A percentile compares a stretch with the other conserved stretches of the same genome.
These are phyloP conservation scores for Myotis vivesi DNA, from an alignment of 2,797 vertebrate genomes.

Conservation along the genomic window DNA sequence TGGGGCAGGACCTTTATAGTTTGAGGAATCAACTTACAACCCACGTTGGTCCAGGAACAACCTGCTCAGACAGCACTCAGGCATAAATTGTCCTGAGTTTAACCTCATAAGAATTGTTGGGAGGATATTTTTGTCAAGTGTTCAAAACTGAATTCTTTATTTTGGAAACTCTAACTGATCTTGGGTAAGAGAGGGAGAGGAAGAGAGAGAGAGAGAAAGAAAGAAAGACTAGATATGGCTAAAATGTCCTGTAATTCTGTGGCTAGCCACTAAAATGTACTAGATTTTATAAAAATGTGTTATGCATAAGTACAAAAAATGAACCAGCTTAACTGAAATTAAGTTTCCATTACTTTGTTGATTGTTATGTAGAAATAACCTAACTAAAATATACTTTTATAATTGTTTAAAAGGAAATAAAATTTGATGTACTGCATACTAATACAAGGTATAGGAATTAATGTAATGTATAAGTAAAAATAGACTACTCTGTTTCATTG, in stretches of 20 bases:
- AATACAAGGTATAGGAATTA: not conserved
- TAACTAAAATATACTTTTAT: not conserved
- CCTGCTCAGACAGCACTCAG: constrained; percentile 41
- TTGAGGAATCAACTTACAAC: constrained; percentile 77
- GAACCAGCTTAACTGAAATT: not conserved
- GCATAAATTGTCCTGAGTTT: constrained; percentile 59
- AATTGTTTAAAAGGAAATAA: not conserved
- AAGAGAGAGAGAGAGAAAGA: not conserved
- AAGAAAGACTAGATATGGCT: not conserved
- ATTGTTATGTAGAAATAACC: not conserved
- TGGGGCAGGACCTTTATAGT: constrained; percentile 78
- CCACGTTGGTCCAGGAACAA: constrained; percentile 41
- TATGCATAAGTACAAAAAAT: not conserved
- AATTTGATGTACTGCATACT: not conserved
- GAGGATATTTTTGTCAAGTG: constrained; percentile 51
- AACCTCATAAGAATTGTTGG: constrained; percentile 55
- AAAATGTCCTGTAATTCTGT: not conserved
- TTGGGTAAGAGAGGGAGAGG: not conserved
- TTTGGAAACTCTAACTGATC: not conserved
- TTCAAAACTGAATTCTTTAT: constrained; percentile 25
- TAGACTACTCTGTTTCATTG: not conserved
- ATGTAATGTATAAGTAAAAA: not conserved
- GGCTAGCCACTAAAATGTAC: not conserved
- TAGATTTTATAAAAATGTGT: not conserved
- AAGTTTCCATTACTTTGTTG: not conserved